Evolutionary conservation across 2,888 invertebrate species (phyloP), one percentile per base, ranked within the genome.

Genomic region (Gryllus longicercus): DNA sequence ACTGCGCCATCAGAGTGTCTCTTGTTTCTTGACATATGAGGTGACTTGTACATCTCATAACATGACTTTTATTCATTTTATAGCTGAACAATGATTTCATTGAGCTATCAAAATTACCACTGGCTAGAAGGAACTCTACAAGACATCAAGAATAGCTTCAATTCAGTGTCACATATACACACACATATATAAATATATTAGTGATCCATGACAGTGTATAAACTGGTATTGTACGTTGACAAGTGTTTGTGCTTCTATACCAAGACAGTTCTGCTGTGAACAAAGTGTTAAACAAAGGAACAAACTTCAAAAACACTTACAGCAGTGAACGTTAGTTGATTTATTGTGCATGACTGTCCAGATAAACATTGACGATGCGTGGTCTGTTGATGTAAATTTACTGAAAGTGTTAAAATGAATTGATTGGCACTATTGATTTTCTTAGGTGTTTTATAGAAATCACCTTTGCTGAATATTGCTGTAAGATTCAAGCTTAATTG

Each of bases 141-240:
- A n/a, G 63, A 63, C 63, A 18, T 63, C 63, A 63, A 14, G 63
- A 63, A 63, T 63, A 63, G 63, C 63, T 63, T 63, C 63, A 63
- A 63, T 63, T 63, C 63, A 63, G 63, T 63, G 63, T 63, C n/a
- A 1, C 63, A 63, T 63, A 63, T 63, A 18, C 63, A 63, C 63
- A 63, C 14, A 63, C n/a, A 63, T 63, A 63, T 63, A 63, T 63
- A 63, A 14, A 63, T 63, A 63, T 63, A 63, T 63, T 63, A 63
- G 63, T 63, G 63, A 63, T 63, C 63, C 63, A 63, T 63, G 63
- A 63, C 63, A 63, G n/a, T 63, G 63, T 63, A 63, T 63, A 63
- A 63, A 63, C 63, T 63, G 14, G 14, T 63, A 14, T n/a, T 63
- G 63, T 63, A 63, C 1, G 63, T 63, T 63, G 63, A 63, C 14